These are phyloP conservation scores for Margarornis squamiger DNA, from an alignment of 2,797 vertebrate genomes.

Conservation along the genomic window DNA sequence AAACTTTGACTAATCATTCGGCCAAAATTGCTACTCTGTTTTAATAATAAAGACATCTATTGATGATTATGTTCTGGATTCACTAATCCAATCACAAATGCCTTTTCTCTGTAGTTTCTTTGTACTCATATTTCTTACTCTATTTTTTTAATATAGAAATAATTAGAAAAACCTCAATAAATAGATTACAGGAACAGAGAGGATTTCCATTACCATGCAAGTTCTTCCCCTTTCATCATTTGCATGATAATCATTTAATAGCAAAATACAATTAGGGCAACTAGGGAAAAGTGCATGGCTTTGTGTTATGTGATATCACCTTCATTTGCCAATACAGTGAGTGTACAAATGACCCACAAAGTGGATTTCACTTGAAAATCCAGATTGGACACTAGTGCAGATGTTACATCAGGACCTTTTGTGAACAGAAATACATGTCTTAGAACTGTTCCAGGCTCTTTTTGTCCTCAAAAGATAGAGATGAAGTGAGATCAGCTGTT, in stretches of 20 bases:
- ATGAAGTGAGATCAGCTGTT: slow-evolving; percentile 15
- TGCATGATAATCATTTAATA: slow-evolving; percentile 2
- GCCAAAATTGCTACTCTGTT: slow-evolving; percentile 6
- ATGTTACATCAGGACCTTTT: slow-evolving; percentile 7
- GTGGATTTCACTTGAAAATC: slow-evolving; percentile 26
- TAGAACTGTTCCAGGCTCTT: neutral
- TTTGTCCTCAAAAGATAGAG: slow-evolving; percentile 6
- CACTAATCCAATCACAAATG: slow-evolving; percentile 24
- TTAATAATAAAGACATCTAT: slow-evolving; percentile 54
- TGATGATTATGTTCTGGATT: slow-evolving; percentile 44
- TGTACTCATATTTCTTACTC: slow-evolving; percentile 11
- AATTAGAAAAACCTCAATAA: slow-evolving; percentile 49
- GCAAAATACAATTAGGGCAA: slow-evolving; percentile 23
- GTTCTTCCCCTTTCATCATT: slow-evolving; percentile 21
- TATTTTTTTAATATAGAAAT: neutral
- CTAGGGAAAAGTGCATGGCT: neutral
- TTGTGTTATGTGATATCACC: neutral
- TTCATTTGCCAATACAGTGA: neutral
- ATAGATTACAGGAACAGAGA: slow-evolving; percentile 25
- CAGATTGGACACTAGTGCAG: neutral
- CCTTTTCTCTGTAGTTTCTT: slow-evolving; percentile 19
- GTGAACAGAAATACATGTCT: slow-evolving; percentile 5
- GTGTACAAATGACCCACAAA: neutral
- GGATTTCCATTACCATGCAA: slow-evolving; percentile 1
- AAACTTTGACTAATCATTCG: slow-evolving; percentile 40